Percentiles rank a stretch among this genome's conserved stretches.
Evolutionary conservation across 2,797 vertebrate genomes (phyloP).

Genomic region (Catamblyrhynchus diadema): DNA sequence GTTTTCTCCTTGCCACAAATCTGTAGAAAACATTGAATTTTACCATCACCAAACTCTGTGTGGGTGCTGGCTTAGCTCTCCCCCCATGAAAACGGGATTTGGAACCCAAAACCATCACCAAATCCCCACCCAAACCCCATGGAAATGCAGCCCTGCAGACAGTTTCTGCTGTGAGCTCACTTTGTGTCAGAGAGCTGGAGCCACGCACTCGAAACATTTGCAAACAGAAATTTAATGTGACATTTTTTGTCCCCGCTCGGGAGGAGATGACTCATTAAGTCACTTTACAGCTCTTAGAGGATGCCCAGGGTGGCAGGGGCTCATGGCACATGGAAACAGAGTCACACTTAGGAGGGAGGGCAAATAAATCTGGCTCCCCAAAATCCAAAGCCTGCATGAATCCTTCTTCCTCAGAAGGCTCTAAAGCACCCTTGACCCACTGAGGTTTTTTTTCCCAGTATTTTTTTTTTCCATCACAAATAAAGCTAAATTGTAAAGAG

Average conservation of each 20-base stretch:
- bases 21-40: neutral
- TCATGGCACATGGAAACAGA: neutral
- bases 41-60: neutral
- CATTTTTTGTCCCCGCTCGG: neutral
- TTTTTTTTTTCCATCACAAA: neutral
- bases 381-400: neutral
- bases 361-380: neutral
- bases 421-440: neutral
- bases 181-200: neutral
- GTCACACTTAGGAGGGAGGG: neutral
- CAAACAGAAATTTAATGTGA: constrained; percentile 18
- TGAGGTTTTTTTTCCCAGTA: neutral
- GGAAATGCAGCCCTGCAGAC: neutral
- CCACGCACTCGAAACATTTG: neutral
- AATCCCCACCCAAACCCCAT: neutral
- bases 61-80: neutral
- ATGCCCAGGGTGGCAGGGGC: neutral
- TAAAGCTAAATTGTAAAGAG: neutral
- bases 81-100: neutral
- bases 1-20: neutral
- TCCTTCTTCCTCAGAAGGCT: neutral
- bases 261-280: constrained; percentile 1
- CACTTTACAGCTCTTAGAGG: neutral
- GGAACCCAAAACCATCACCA: neutral
- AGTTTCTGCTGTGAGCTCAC: neutral